Evolutionary conservation across 2,113 vertebrate genomes (phyloP).

Genomic region (Australoheros scitulus): DNA sequence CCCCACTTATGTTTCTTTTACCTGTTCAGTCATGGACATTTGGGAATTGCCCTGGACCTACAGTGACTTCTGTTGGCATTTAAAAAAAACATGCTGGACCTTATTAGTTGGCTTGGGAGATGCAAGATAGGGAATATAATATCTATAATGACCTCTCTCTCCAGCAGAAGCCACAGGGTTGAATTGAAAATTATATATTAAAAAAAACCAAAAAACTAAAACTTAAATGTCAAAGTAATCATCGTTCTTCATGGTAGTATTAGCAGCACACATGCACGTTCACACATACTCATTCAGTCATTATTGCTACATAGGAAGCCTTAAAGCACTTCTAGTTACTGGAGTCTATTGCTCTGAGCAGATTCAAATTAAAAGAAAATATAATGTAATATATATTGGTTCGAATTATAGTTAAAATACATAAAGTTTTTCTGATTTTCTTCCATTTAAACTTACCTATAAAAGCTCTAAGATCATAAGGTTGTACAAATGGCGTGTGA

Average conservation of each 20-base stretch:
- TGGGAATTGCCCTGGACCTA: background rate
- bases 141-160: constrained; percentile 18
- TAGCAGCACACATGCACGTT: background rate
- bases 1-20: constrained; percentile 3
- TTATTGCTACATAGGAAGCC: constrained; percentile 4
- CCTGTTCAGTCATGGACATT: constrained; percentile 9
- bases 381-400: background rate
- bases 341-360: background rate
- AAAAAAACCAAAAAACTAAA: background rate
- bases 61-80: constrained; percentile 48
- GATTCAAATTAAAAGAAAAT: background rate
- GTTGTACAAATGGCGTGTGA: background rate
- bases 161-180: constrained; percentile 8
- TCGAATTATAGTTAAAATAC: background rate
- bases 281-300: constrained; percentile 9
- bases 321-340: background rate
- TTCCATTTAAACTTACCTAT: background rate
- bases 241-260: background rate
- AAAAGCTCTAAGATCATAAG: background rate
- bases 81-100: constrained; percentile 36
- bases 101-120: constrained; percentile 38
- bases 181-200: background rate
- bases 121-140: constrained; percentile 17
- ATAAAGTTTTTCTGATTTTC: background rate
- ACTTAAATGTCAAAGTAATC: constrained; percentile 52